These are phyloP conservation scores for Hormiphora californensis DNA, from an alignment of 37 sponge, comb jelly and placozoan genomes.

Conservation along the genomic window DNA sequence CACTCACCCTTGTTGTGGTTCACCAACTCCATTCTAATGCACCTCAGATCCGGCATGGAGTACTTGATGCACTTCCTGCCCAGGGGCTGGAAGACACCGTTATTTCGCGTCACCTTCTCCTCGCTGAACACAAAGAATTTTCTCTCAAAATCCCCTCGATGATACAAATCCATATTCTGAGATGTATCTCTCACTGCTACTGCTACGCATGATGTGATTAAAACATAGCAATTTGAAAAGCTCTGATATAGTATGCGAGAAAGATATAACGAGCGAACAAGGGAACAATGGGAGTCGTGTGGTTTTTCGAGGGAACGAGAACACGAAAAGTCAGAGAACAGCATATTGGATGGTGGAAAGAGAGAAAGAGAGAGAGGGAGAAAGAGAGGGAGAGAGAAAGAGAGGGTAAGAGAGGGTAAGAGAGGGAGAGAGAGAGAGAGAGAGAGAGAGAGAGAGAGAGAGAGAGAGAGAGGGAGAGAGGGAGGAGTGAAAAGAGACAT, in stretches of 20 bases:
- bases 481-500: too few species aligned
- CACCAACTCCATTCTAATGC: slow-evolving; percentile 19
- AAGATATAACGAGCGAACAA: background rate
- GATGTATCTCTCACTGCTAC: background rate
- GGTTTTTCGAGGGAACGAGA: too few species aligned
- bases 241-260: background rate
- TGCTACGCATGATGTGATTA: background rate
- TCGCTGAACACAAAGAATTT: background rate
- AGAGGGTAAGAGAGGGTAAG: too few species aligned
- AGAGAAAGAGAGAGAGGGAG: too few species aligned
- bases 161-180: background rate
- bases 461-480: too few species aligned
- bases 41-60: slow-evolving; percentile 21
- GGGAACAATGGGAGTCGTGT: background rate
- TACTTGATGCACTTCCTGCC: background rate
- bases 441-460: too few species aligned
- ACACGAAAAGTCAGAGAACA: too few species aligned
- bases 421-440: too few species aligned
- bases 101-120: background rate
- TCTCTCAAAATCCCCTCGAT: background rate
- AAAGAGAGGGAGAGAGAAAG: too few species aligned
- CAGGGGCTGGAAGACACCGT: background rate
- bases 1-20: background rate
- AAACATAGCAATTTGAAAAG: background rate
- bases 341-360: too few species aligned